These are phyloP conservation scores for Melangyna quadrimaculata DNA, from an alignment of 2,888 invertebrate species.

Conservation along the genomic window DNA sequence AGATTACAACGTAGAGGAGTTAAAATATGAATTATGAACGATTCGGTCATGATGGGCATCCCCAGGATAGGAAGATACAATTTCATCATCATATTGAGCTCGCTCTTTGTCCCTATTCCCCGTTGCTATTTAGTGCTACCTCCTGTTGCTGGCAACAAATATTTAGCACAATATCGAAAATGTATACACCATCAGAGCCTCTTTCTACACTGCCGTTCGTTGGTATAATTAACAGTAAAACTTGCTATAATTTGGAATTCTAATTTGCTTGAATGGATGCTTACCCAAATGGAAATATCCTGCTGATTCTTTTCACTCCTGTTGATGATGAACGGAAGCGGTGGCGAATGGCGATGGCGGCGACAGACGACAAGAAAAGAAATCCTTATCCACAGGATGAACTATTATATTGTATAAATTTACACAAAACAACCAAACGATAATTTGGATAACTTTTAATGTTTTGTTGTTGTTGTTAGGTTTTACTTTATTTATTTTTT, in stretches of 20 bases:
- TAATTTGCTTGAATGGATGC: slow-evolving; percentile 57
- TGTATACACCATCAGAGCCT: not conserved
- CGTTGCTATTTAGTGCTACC: not conserved
- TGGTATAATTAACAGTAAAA: slow-evolving; percentile 62
- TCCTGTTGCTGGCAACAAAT: not conserved
- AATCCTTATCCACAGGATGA: slow-evolving; percentile 51
- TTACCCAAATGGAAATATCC: slow-evolving; percentile 65
- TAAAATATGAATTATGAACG: not conserved
- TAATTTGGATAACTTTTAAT: slow-evolving; percentile 35
- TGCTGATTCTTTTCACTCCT: slow-evolving; percentile 12
- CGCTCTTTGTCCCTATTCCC: not conserved
- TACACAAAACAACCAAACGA: slow-evolving; percentile 4
- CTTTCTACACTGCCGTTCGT: not conserved
- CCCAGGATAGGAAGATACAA: not conserved
- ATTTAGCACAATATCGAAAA: not conserved
- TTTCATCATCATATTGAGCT: not conserved
- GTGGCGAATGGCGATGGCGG: not conserved
- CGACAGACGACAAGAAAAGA: not conserved
- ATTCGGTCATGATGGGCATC: not conserved
- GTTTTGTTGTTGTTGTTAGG: not conserved
- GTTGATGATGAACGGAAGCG: not conserved
- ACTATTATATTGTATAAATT: not conserved
- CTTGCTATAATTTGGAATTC: slow-evolving; percentile 59
- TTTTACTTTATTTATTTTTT: not conserved
- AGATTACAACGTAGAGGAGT: not conserved